Evolutionary conservation across 2,113 vertebrate species (phyloP), one percentile per base, ranked within the genome.

Genomic region (Hassar affinis): DNA sequence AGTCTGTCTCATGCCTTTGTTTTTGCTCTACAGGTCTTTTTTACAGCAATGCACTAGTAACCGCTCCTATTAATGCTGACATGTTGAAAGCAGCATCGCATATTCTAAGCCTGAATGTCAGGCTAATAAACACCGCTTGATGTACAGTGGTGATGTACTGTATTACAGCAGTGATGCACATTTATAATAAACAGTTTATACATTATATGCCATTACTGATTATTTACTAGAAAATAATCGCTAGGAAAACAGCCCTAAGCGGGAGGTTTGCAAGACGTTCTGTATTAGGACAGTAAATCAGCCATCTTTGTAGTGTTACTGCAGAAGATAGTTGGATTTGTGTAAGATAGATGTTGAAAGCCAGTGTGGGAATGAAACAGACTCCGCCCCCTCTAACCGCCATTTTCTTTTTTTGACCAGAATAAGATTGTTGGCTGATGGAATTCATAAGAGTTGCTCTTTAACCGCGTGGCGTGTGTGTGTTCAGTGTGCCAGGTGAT

Each of bases 401-500:
- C 5, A 4, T 72, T 14, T 72, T 49, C 1, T n/a, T 38, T 20
- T 38, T 1, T 61, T 61, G n/a, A n/a, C n/a, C n/a, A n/a, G n/a
- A n/a, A n/a, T n/a, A n/a, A n/a, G n/a, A n/a, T n/a, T n/a, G n/a
- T n/a, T n/a, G n/a, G n/a, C n/a, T 61, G 3, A 20, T 33, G 30
- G 9, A 38, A 42, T 45, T n/a, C 22, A 45, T 59, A 3, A 14
- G 49, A 10, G 25, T 56, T 33, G 84, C n/a, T 84, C 8, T 66
- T n/a, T 45, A 27, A 45, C n/a, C n/a, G n/a, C 47, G 15, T 72
- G 64, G 49, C 4, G 45, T 76, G 61, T 35, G 45, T 86, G 27
- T 79, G 64, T 87, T 51, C 93, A 96, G 96, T 99, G 92, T 99
- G 97, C 94, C 98, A 99, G 94, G 98, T 99, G 88, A 99, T 99